Percentiles rank a stretch among this genome's conserved stretches.
phyloP scores from a whole-genome alignment of 2,797 vertebrate genomes.

The Falco naumanni region DNA sequence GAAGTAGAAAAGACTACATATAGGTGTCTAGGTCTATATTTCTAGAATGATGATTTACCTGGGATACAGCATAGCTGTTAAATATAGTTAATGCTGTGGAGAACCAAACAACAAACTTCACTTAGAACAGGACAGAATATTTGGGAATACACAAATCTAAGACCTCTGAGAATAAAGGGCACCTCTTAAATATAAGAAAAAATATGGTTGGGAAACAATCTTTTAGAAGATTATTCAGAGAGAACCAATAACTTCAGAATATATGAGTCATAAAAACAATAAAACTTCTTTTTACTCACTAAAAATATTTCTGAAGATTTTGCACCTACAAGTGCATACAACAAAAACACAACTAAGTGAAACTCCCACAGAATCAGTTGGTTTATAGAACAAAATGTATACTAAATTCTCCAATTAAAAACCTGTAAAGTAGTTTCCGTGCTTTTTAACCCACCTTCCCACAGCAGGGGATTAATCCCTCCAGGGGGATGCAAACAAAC shows the following conservation, averaged over 20 bases:
- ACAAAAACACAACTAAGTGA: slow-evolving; percentile 57
- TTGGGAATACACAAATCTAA: neutral
- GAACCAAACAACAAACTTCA: neutral
- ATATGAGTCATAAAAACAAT: neutral
- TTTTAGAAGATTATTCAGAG: neutral
- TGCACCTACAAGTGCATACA: slow-evolving; percentile 43
- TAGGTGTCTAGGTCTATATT: neutral
- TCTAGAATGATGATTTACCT: neutral
- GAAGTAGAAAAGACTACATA: neutral
- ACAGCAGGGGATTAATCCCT: slow-evolving; percentile 80
- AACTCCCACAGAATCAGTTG: slow-evolving; percentile 69
- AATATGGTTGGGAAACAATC: neutral
- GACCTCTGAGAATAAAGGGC: neutral
- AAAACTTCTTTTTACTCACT: neutral
- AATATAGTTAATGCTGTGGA: neutral
- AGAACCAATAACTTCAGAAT: neutral
- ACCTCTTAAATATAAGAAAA: neutral
- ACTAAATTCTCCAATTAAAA: slow-evolving; percentile 80
- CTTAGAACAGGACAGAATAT: neutral
- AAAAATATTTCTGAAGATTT: slow-evolving; percentile 39
- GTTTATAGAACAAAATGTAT: slow-evolving; percentile 77
- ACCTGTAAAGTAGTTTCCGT: slow-evolving; percentile 76
- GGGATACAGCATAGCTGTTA: neutral
- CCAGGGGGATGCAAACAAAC: slow-evolving; percentile 76
- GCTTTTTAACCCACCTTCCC: slow-evolving; percentile 79